phyloP scores from a whole-genome alignment of 2,797 vertebrate genomes.

The Lithobates pipiens region DNA sequence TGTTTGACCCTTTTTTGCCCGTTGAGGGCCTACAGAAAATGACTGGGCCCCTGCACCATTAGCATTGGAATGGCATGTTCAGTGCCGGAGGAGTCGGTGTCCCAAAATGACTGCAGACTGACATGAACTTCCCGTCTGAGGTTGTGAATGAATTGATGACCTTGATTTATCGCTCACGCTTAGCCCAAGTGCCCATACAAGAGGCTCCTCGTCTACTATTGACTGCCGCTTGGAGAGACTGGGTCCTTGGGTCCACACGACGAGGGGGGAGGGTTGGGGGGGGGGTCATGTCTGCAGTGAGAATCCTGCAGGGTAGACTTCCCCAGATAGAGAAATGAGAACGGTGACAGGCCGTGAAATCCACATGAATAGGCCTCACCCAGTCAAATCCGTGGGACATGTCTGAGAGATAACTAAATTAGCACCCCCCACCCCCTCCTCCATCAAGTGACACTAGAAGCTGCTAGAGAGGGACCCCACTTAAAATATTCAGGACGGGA shows the following conservation, averaged over 20 bases:
- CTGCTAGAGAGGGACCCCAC: slow-evolving; percentile 32
- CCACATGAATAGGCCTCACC: slow-evolving; percentile 68
- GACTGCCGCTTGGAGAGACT: background rate
- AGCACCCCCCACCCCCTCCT: background rate
- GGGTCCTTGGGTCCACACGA: background rate
- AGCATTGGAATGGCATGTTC: too few species aligned
- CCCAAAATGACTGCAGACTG: slow-evolving; percentile 39
- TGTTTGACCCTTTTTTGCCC: too few species aligned
- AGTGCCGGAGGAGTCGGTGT: background rate
- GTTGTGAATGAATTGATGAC: slow-evolving; percentile 34
- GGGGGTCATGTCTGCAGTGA: slow-evolving; percentile 32
- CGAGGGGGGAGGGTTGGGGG: background rate
- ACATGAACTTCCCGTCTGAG: slow-evolving; percentile 28
- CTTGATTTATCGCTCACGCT: slow-evolving; percentile 37
- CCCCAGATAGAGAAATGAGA: slow-evolving; percentile 70
- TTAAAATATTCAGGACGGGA: slow-evolving; percentile 57
- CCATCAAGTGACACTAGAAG: background rate
- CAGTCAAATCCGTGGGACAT: slow-evolving; percentile 50
- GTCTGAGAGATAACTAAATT: slow-evolving; percentile 66
- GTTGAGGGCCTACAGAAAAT: too few species aligned
- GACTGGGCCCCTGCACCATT: too few species aligned
- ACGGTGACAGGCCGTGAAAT: slow-evolving; percentile 75
- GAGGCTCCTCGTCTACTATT: background rate
- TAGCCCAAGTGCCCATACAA: slow-evolving; percentile 28
- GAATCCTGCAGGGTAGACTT: slow-evolving; percentile 39